Evolutionary conservation across 2,113 vertebrate genomes (phyloP).

Genomic region (Brachypodius melanocephalos): DNA sequence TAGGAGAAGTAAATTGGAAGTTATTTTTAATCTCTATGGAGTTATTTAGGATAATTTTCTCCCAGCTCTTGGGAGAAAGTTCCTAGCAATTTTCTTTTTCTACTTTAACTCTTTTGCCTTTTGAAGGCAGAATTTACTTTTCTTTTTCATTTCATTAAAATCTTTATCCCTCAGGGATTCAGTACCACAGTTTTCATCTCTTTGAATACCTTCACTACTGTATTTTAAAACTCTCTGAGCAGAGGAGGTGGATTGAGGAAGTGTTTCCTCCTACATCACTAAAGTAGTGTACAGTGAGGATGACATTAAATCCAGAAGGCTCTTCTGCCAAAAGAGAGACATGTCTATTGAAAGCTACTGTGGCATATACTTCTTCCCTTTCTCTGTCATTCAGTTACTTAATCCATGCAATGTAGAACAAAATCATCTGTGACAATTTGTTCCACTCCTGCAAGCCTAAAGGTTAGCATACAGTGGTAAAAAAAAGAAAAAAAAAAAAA

Average conservation of each 20-base stretch:
- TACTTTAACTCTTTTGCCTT: neutral
- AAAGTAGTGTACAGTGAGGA: neutral
- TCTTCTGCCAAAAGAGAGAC: neutral
- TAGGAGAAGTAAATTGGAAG: slow-evolving; percentile 11
- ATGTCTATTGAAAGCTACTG: neutral
- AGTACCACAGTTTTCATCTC: neutral
- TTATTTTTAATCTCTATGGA: slow-evolving; percentile 35
- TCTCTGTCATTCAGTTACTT: neutral
- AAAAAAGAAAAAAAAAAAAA: neutral
- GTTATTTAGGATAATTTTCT: neutral
- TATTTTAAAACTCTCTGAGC: neutral
- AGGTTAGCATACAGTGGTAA: neutral
- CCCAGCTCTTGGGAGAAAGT: neutral
- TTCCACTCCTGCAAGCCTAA: neutral
- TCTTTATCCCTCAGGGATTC: neutral
- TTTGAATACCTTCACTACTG: neutral
- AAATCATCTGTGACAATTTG: neutral
- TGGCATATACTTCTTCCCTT: neutral
- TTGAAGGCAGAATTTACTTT: neutral
- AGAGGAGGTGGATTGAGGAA: neutral
- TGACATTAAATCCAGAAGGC: neutral
- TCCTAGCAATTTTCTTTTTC: neutral
- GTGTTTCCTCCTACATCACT: neutral
- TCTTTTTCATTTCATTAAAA: neutral
- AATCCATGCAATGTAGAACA: neutral